Conservation (phyloP, 1,140 invertebrate genomes). For the Tetramorium simillimum region DNA sequence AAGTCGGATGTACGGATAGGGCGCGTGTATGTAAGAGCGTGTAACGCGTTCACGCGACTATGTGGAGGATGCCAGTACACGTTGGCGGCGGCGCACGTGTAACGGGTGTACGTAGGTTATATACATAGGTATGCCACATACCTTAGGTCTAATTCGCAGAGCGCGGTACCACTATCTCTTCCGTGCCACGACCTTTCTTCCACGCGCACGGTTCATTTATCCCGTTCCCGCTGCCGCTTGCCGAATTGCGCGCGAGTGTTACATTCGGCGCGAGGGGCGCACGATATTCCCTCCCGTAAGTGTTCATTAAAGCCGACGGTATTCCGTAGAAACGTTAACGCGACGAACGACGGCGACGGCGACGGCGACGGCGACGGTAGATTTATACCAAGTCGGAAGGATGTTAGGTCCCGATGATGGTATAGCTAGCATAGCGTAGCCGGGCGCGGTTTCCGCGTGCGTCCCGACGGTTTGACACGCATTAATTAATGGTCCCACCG, state of each 20-base stretch:
- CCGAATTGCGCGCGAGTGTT: constrained; percentile 67
- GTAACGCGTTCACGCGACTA: constrained; percentile 6
- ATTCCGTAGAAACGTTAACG: constrained; percentile 55
- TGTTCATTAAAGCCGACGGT: constrained; percentile 71
- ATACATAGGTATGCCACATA: constrained; percentile 62
- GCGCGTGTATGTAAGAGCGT: constrained; percentile 28
- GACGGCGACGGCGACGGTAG: not conserved
- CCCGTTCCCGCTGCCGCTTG: constrained; percentile 52
- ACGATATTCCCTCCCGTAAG: constrained; percentile 68
- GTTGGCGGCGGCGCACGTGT: not conserved
- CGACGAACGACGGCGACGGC: not conserved
- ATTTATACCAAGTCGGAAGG: constrained; percentile 51
- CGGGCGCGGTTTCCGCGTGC: constrained; percentile 45
- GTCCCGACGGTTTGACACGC: constrained; percentile 52
- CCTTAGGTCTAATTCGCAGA: constrained; percentile 73
- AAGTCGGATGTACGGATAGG: constrained; percentile 54
- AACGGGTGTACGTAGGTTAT: not conserved
- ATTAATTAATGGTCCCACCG: constrained; percentile 46
- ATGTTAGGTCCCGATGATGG: constrained; percentile 19
- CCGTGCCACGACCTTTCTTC: constrained; percentile 72
- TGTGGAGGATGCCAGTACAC: constrained; percentile 17
- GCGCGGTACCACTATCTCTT: constrained; percentile 68
- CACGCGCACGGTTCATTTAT: constrained; percentile 69
- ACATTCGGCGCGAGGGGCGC: constrained; percentile 33
- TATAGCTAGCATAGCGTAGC: constrained; percentile 13